Conservation (phyloP, 2,797 vertebrate species). For the Enteromius anoplus region DNA sequence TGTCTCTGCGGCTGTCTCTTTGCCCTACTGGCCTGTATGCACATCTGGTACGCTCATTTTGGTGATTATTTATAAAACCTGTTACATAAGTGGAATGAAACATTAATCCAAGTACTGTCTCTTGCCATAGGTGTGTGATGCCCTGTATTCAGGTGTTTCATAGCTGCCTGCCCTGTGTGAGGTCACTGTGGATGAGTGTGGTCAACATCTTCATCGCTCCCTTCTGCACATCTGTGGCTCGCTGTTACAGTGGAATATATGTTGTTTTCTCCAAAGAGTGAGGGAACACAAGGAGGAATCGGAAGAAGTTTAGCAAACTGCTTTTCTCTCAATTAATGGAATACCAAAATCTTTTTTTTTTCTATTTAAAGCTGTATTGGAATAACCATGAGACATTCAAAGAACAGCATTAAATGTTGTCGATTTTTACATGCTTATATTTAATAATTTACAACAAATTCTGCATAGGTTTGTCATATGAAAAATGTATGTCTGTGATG, state of each 20-base stretch:
- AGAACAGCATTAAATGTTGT: constrained; percentile 2
- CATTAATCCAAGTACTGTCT: not conserved
- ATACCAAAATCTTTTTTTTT: not conserved
- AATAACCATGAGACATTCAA: not conserved
- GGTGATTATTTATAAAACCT: not conserved
- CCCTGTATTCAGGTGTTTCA: constrained; percentile 80
- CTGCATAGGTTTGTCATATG: not conserved
- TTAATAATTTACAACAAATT: not conserved
- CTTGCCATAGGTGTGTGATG: constrained; percentile 71
- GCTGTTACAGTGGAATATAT: constrained; percentile 72
- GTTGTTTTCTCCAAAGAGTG: constrained; percentile 73
- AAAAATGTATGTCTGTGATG: not conserved
- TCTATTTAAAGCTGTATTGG: not conserved
- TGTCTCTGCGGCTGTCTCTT: constrained; percentile 77
- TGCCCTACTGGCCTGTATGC: constrained; percentile 77
- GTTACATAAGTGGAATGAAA: not conserved
- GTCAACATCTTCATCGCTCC: constrained; percentile 76
- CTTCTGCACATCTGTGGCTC: constrained; percentile 73
- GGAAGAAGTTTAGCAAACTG: not conserved
- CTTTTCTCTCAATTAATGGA: not conserved
- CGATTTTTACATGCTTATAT: not conserved
- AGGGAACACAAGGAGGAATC: constrained; percentile 33
- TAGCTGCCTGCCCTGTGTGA: constrained; percentile 78
- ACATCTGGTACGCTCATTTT: constrained; percentile 77
- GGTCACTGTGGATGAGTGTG: constrained; percentile 74